phyloP scores from a whole-genome alignment of 2,113 vertebrate genomes.

The Oplegnathus fasciatus region DNA sequence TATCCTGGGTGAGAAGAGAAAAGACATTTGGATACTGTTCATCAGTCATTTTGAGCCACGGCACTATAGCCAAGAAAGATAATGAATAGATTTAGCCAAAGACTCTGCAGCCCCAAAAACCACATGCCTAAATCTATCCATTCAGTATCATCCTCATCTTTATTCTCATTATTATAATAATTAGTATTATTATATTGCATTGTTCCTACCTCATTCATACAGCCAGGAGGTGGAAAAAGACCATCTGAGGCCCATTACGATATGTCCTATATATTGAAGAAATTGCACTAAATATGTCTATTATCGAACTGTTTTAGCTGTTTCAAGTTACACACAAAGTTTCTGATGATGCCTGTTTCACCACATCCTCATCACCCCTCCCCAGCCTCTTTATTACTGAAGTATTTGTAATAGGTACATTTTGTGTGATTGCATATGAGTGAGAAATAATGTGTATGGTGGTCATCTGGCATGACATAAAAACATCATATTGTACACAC shows the following conservation, averaged over 20 bases:
- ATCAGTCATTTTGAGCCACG: background rate
- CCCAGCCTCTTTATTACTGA: background rate
- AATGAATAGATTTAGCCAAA: background rate
- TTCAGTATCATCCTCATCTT: background rate
- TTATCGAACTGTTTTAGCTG: background rate
- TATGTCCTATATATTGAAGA: background rate
- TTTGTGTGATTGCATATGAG: background rate
- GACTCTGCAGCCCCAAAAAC: background rate
- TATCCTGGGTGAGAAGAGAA: background rate
- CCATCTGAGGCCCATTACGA: background rate
- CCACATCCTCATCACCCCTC: too few relatives aligned
- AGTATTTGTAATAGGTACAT: background rate
- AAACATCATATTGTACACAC: background rate
- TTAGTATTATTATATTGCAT: background rate
- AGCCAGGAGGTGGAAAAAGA: background rate
- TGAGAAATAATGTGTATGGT: too few relatives aligned
- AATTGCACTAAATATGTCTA: background rate
- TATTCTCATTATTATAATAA: background rate
- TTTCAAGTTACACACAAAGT: too few relatives aligned
- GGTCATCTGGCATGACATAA: background rate
- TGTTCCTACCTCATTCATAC: background rate
- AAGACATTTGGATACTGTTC: background rate
- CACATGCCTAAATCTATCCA: background rate
- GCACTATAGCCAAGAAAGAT: background rate
- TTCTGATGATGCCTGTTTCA: too few relatives aligned